Conservation (phyloP, 2,888 invertebrate species). For the Auanema sp. region DNA sequence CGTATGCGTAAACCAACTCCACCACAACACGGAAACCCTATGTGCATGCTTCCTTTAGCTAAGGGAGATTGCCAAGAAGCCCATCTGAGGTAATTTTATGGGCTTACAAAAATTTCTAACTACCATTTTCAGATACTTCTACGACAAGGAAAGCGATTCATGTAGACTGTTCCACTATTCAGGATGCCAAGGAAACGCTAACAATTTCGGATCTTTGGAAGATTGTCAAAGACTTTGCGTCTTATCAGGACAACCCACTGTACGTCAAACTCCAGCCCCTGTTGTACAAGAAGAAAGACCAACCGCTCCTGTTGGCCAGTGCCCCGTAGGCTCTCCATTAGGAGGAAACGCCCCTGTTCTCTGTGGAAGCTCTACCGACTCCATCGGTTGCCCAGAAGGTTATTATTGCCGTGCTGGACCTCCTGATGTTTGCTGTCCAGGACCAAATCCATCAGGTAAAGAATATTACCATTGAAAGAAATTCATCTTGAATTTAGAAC, state of each 20-base stretch:
- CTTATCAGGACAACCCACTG: constrained; percentile 21
- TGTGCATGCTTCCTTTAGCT: constrained; percentile 49
- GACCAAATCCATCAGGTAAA: background rate
- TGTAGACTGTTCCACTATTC: constrained; percentile 63
- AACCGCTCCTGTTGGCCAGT: constrained; percentile 45
- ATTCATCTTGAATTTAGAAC: constrained; percentile 18
- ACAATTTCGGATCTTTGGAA: constrained; percentile 58
- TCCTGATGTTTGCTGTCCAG: constrained; percentile 62
- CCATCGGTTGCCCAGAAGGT: constrained; percentile 61
- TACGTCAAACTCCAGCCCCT: no score
- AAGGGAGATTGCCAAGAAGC: constrained; percentile 55
- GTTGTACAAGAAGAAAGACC: background rate
- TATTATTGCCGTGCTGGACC: constrained; percentile 60
- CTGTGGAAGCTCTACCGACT: constrained; percentile 57
- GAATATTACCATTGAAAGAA: background rate
- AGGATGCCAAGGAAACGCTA: constrained; percentile 61
- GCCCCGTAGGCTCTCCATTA: constrained; percentile 55
- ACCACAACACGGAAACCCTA: constrained; percentile 36
- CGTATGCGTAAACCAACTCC: constrained; percentile 35
- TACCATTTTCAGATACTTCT: constrained; percentile 48
- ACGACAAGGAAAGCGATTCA: constrained; percentile 53
- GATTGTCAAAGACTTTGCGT: constrained; percentile 58
- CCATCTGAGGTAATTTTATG: constrained; percentile 38
- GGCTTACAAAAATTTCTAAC: background rate
- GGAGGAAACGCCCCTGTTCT: constrained; percentile 61